A percentile compares a stretch with the other conserved stretches of the same genome.
Evolutionary conservation across 2,888 invertebrate genomes (phyloP).

Genomic region (Blomia tropicalis): DNA sequence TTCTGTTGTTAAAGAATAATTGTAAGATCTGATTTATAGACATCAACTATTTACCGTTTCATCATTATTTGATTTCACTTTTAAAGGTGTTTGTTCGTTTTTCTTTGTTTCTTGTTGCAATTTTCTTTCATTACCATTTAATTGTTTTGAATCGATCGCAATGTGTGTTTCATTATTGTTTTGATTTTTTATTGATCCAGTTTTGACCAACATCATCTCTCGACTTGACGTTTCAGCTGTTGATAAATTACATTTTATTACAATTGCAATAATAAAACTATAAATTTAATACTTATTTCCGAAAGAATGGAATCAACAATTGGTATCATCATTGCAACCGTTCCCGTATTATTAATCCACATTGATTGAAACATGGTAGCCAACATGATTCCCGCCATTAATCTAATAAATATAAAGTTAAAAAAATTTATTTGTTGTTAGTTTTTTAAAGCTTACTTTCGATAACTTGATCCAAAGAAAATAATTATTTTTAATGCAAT

Average conservation of each 20-base stretch:
- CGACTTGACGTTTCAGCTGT: too few relatives aligned
- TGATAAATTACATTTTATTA: too few relatives aligned
- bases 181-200: too few relatives aligned
- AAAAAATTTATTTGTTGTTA: neutral
- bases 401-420: neutral
- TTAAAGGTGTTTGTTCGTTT: neutral
- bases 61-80: neutral
- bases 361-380: slow-evolving; percentile 85
- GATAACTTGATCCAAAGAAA: slow-evolving; percentile 34
- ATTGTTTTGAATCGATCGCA: neutral
- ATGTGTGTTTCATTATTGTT: neutral
- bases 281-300: slow-evolving; percentile 20
- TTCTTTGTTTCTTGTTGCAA: neutral
- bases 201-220: too few relatives aligned
- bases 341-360: slow-evolving; percentile 92
- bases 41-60: neutral
- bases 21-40: neutral
- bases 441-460: slow-evolving; percentile 28
- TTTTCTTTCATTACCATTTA: neutral
- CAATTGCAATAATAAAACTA: too few relatives aligned
- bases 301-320: slow-evolving; percentile 64
- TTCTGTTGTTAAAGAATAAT: slow-evolving; percentile 7
- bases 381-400: slow-evolving; percentile 65
- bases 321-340: slow-evolving; percentile 84
- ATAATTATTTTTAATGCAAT: slow-evolving; percentile 68